Evolutionary conservation across 2,888 invertebrate genomes (phyloP).

Genomic region (Notocelia uddmanniana): DNA sequence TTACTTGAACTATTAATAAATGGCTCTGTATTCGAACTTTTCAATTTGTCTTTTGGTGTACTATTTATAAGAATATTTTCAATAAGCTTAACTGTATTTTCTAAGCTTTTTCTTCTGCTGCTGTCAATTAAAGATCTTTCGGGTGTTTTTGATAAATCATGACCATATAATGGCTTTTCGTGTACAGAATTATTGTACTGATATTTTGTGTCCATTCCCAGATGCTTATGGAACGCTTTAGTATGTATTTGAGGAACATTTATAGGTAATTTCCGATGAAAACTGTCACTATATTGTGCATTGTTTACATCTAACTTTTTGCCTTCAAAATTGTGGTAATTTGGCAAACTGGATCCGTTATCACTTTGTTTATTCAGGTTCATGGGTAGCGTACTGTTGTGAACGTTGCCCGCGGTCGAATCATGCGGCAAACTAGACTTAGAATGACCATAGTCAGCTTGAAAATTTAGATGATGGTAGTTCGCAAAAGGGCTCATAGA

Average conservation of each 20-base stretch:
- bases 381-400: constrained; percentile 67
- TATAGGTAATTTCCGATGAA: constrained; percentile 55
- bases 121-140: constrained; percentile 55
- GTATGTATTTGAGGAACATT: constrained; percentile 67
- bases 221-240: constrained; percentile 60
- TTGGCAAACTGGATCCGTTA: constrained; percentile 49
- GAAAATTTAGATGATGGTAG: constrained; percentile 62
- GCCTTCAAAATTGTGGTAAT: constrained; percentile 54
- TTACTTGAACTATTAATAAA: background rate
- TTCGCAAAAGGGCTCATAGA: constrained; percentile 63
- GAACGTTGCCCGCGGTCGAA: constrained; percentile 52
- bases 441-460: constrained; percentile 57
- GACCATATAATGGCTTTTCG: constrained; percentile 51
- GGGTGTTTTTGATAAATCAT: constrained; percentile 54
- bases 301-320: constrained; percentile 42
- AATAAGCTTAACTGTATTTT: constrained; percentile 72
- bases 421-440: constrained; percentile 55
- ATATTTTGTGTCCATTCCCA: constrained; percentile 46
- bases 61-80: constrained; percentile 69
- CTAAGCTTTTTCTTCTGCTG: constrained; percentile 67
- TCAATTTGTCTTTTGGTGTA: constrained; percentile 51
- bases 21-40: background rate
- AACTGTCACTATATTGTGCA: constrained; percentile 48
- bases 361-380: constrained; percentile 65
- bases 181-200: constrained; percentile 42